Evolutionary conservation across 2,888 invertebrate species (phyloP), one percentile per base, ranked within the genome.

Genomic region (Cephonodes hylas): DNA sequence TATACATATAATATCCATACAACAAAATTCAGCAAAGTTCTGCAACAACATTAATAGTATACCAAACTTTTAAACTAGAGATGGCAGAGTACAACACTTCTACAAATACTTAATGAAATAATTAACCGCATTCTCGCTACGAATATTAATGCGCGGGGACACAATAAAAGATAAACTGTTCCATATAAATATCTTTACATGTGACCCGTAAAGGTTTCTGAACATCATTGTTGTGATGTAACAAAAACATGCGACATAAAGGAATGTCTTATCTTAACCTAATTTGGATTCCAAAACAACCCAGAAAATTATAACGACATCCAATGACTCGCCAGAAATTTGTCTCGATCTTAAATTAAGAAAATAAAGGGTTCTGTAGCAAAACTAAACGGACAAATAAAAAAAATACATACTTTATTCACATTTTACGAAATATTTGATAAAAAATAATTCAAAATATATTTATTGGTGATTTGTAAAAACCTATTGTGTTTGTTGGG

Each of bases 231-330:
- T 60, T 59, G 34, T 46, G 20, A 38, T 63, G 48, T 64, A 66
- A 71, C 65, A 74, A 73, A 72, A 75, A 68, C 66, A 61, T 44
- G 68, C 69, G 74, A 66, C 67, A 67, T 67, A 66, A 65, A 67
- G 62, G 65, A 70, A 75, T 71, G 65, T 66, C 70, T 75, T 80
- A 76, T 78, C 75, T 77, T 78, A 81, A 76, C 74, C 80, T 83
- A 85, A 89, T 88, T 88, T 85, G 85, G 85, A 88, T 85, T 85
- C 85, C 84, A 73, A 79, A 81, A 83, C 78, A 79, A 77, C 76
- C 82, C 80, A 83, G 81, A 86, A 86, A 87, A 86, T 86, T 83
- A 77, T 85, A 86, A 86, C 79, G 82, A 86, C 80, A 77, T 72
- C 69, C 75, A 81, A 86, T 90, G 87, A 91, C 88, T 86, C 74